Evolutionary conservation across 1,140 invertebrate species (phyloP), one percentile per base, ranked within the genome.

Genomic region (Drosophila lacertosa): DNA sequence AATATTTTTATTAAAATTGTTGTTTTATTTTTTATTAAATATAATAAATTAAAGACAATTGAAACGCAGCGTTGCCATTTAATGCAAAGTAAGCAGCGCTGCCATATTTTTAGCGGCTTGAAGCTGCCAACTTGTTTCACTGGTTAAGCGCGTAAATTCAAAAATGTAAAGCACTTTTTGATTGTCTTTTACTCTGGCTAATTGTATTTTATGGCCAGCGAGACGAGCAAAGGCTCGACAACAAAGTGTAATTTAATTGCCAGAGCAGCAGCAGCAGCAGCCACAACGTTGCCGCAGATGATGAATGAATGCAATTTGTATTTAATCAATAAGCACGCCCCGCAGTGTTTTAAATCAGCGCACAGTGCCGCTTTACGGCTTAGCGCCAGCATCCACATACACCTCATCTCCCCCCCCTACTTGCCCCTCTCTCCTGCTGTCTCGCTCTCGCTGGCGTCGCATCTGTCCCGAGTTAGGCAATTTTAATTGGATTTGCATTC

Each of bases 401-500:
- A 29, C 7, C 10, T n/a, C n/a, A n/a, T n/a, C 5, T 24, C 15
- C 7, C 18, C 40, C 22, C 0, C 37, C 20, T 24, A 42, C 10
- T 3, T n/a, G n/a, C n/a, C n/a, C n/a, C 24, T 29, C 18, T 42
- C 22, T 40, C 22, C 16, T 18, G 26, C 51, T 24, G n/a, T 40
- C 20, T 3, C 48, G 18, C 11, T 51, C 16, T 10, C 29, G 40
- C 32, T 11, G 9, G 13, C 20, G 22, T 10, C 48, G 13, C 32
- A 3, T 9, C 26, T 22, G 33, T 37, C n/a, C 29, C 13, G 60
- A 58, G 70, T 68, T 75, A 65, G 66, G 39, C 60, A 82, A 75
- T 86, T 86, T 86, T 86, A 86, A 86, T 86, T 86, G 82, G 81
- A 86, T 86, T 86, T 86, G 82, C 82, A 86, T 86, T 86, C 82